A percentile compares a stretch with the other conserved stretches of the same genome.
phyloP scores from a whole-genome alignment of 2,113 vertebrate species.

The Pandion haliaetus region DNA sequence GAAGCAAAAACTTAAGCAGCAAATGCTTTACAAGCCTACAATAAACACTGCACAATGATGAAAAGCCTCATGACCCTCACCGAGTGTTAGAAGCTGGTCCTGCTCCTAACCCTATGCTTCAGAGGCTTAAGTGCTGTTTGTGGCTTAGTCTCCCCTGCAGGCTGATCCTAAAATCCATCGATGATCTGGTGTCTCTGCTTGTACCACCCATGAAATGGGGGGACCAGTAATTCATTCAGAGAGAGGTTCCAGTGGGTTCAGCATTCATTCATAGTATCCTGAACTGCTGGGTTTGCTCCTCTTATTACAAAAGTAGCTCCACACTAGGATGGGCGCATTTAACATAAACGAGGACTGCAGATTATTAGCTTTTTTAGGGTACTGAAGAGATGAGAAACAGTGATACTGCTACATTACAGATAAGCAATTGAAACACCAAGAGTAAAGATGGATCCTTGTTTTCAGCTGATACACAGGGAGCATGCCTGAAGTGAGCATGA shows the following conservation, averaged over 20 bases:
- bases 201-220: not conserved
- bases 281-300: not conserved
- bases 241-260: not conserved
- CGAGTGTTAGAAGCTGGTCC: not conserved
- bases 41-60: not conserved
- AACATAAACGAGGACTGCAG: not conserved
- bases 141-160: not conserved
- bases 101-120: not conserved
- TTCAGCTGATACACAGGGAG: not conserved
- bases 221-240: not conserved
- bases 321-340: too few relatives aligned
- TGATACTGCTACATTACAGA: not conserved
- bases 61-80: not conserved
- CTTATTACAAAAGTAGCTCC: not conserved
- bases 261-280: not conserved
- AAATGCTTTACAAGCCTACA: not conserved
- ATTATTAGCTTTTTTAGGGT: not conserved
- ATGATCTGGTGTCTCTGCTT: not conserved
- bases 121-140: not conserved
- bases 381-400: not conserved
- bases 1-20: not conserved
- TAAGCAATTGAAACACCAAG: not conserved
- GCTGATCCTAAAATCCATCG: not conserved
- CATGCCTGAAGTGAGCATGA: not conserved
- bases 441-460: not conserved